phyloP scores from a whole-genome alignment of 1,140 invertebrate species.

The Drosophila lowei region DNA sequence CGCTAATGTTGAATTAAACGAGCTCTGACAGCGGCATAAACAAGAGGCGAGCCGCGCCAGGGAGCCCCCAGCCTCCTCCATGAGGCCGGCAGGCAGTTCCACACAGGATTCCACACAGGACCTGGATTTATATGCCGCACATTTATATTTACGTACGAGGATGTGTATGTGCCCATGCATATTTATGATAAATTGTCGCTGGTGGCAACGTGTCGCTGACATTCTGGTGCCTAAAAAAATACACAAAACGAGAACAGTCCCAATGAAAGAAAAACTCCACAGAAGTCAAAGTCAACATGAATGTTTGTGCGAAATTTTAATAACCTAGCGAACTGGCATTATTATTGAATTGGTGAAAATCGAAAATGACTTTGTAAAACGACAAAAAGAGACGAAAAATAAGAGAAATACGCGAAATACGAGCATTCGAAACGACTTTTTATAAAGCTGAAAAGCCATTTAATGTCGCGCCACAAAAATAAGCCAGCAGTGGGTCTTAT shows the following conservation, averaged over 20 bases:
- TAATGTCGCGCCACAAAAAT: conserved; percentile 59
- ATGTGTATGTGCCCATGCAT: conserved; percentile 50
- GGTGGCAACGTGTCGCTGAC: conserved; percentile 72
- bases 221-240: conserved; percentile 67
- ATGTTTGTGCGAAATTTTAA: conserved; percentile 74
- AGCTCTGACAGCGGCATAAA: conserved; percentile 76
- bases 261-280: conserved; percentile 22
- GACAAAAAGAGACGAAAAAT: conserved; percentile 12
- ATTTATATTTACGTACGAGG: conserved; percentile 2
- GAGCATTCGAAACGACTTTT: conserved; percentile 16
- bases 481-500: conserved; percentile 68
- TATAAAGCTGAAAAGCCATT: conserved; percentile 66
- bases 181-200: conserved; percentile 77
- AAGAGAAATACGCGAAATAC: conserved; percentile 12
- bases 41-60: conserved; percentile 51
- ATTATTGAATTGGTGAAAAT: conserved; percentile 66
- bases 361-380: conserved; percentile 63
- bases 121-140: conserved; percentile 58
- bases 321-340: conserved; percentile 71
- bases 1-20: conserved; percentile 80
- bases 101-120: conserved; percentile 54
- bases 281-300: conserved; percentile 62
- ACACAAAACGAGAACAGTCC: conserved; percentile 18
- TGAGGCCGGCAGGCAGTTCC: conserved; percentile 40
- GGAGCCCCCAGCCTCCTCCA: conserved; percentile 17